A percentile compares a stretch with the other conserved stretches of the same genome.
Conservation (phyloP, 2,113 vertebrate genomes). For the Rallus limicola region DNA sequence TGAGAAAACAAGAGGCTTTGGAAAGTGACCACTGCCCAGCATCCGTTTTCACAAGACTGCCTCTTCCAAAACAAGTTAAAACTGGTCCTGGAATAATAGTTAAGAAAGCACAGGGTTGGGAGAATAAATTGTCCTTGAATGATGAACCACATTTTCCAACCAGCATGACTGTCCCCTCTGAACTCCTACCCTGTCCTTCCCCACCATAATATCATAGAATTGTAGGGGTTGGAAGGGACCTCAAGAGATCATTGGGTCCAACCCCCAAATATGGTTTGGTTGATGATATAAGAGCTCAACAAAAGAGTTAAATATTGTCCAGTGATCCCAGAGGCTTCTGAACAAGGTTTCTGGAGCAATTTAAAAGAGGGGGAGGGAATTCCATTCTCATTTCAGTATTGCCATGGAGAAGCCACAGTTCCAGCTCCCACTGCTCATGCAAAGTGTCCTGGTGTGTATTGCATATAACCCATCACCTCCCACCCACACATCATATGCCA, state of each 20-base stretch:
- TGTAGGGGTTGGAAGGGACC: too few species aligned
- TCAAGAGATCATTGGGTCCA: too few species aligned
- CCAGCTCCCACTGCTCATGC: neutral
- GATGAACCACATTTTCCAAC: neutral
- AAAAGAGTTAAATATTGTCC: neutral
- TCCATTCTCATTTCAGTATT: neutral
- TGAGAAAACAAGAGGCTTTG: neutral
- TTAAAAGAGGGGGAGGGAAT: rapidly evolving
- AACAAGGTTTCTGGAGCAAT: neutral
- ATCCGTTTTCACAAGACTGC: neutral
- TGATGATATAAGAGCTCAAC: neutral
- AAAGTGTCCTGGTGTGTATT: rapidly evolving
- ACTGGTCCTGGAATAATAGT: neutral
- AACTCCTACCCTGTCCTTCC: too few species aligned
- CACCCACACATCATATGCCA: neutral
- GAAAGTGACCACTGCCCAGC: neutral
- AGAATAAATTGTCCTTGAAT: neutral
- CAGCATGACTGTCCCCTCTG: neutral
- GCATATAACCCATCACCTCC: neutral
- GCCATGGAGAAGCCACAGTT: neutral
- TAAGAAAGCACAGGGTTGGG: neutral
- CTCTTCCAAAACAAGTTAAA: too few species aligned
- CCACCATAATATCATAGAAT: neutral
- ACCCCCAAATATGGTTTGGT: too few species aligned
- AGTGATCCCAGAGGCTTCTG: neutral